Conservation (phyloP, 2,113 vertebrate genomes). For the Sinocyclocheilus anophthalmus region DNA sequence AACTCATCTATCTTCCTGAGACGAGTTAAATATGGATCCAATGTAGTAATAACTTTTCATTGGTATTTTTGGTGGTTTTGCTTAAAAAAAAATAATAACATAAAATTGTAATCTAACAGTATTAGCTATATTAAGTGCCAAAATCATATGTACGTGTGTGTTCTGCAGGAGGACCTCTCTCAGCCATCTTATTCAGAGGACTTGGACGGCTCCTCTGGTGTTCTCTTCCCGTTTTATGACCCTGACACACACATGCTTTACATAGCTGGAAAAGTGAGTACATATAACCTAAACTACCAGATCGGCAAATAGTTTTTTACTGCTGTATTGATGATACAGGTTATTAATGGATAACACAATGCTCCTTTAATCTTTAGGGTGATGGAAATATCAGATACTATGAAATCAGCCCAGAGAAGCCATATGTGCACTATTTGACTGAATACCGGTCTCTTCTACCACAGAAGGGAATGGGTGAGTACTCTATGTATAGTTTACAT, state of each 20-base stretch:
- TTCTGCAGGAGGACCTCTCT: conserved; percentile 79
- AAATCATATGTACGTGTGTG: not conserved
- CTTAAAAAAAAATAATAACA: not conserved
- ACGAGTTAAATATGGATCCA: not conserved
- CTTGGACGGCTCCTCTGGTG: conserved; percentile 81
- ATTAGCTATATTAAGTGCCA: not conserved
- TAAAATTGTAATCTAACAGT: not conserved
- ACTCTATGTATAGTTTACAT: conserved; percentile 60
- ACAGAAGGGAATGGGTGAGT: conserved; percentile 86
- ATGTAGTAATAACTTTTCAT: not conserved
- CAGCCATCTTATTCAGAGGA: conserved; percentile 82
- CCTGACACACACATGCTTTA: conserved; percentile 84
- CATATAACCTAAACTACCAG: not conserved
- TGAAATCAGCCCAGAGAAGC: conserved; percentile 83
- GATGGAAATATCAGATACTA: conserved; percentile 90
- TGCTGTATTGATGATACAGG: not conserved
- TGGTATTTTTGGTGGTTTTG: not conserved
- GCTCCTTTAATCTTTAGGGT: conserved; percentile 72
- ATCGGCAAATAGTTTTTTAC: conserved; percentile 42
- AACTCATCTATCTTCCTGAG: not conserved
- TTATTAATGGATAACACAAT: not conserved
- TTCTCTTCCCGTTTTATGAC: conserved; percentile 85
- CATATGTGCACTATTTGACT: conserved; percentile 85
- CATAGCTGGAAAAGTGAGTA: conserved; percentile 81
- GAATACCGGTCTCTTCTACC: conserved; percentile 86